phyloP scores from a whole-genome alignment of 2,797 vertebrate species.

The Linurgus olivaceus region DNA sequence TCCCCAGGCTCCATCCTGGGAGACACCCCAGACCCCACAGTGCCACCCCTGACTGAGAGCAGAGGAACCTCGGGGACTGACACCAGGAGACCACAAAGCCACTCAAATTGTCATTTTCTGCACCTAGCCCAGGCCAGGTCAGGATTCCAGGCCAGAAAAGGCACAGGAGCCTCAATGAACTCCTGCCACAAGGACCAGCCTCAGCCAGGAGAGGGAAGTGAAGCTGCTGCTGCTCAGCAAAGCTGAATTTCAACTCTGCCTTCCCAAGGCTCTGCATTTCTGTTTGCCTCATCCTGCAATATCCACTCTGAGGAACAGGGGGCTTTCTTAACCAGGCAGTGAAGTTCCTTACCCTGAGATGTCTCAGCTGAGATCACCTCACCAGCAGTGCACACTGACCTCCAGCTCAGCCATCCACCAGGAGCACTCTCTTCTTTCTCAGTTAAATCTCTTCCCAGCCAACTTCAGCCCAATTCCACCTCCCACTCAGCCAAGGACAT shows the following conservation, averaged over 20 bases:
- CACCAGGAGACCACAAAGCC: background rate
- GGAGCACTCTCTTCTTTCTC: background rate
- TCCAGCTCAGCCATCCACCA: background rate
- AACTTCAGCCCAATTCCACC: background rate
- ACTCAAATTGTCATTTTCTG: background rate
- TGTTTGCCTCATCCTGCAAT: background rate
- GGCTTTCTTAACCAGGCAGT: background rate
- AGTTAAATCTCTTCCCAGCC: background rate
- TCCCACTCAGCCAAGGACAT: background rate
- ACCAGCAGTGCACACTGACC: background rate
- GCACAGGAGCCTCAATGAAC: fast-evolving
- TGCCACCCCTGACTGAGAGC: fast-evolving
- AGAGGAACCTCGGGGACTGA: fast-evolving
- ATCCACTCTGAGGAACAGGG: background rate
- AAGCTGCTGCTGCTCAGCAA: background rate
- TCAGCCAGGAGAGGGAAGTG: background rate
- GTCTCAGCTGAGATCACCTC: background rate
- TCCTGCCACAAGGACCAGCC: background rate
- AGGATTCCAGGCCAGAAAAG: background rate
- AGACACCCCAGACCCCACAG: fast-evolving
- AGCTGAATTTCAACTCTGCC: background rate
- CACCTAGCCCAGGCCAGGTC: fast-evolving
- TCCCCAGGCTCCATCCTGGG: fast-evolving
- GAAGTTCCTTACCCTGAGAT: background rate
- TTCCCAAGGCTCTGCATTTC: background rate